Evolutionary conservation across 2,888 invertebrate species (phyloP), one percentile per base, ranked within the genome.

Genomic region (Agrotis puta): DNA sequence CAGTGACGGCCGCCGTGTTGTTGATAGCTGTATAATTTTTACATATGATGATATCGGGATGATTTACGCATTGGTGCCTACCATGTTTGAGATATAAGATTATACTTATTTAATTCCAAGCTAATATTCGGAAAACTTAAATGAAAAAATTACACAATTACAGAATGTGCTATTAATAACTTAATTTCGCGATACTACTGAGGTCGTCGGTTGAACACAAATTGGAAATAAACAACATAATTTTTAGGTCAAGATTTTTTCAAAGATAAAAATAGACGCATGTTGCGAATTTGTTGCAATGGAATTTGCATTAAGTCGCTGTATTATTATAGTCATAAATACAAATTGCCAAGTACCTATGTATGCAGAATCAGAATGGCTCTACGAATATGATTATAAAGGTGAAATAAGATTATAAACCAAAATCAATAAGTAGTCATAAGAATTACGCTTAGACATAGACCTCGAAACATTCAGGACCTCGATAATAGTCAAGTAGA

Each of bases 1-100:
- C 75, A 97, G 77, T 0, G 96, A 96, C 1, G 95, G 94, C 5
- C 95, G 93, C 0, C 96, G 90, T 2, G 95, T 95, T 45, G 95
- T 95, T 0, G 95, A 96, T 16, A 95, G 83, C 95, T 96, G 67
- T n/a, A 83, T 65, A 66, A 58, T 27, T 6, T 47, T 53, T 24
- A n/a, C 67, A 13, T 9, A 3, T 54, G 2, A 54, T 27, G 14
- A 22, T 16, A 62, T 39, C 39, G 9, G 39, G 39, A 11, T 39
- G 39, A 33, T 33, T 33, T 33, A 33, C 33, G 33, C 33, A 33
- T 33, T 33, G 33, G 33, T 33, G 33, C 33, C 33, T 33, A 33
- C 33, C 33, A 7, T 33, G 33, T 33, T 33, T 33, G 7, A 33
- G 5, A 33, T 33, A 33, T 7, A 33, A 33, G 7, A 33, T 33